Evolutionary conservation across 2,113 vertebrate species (phyloP).

Genomic region (Fulica atra): DNA sequence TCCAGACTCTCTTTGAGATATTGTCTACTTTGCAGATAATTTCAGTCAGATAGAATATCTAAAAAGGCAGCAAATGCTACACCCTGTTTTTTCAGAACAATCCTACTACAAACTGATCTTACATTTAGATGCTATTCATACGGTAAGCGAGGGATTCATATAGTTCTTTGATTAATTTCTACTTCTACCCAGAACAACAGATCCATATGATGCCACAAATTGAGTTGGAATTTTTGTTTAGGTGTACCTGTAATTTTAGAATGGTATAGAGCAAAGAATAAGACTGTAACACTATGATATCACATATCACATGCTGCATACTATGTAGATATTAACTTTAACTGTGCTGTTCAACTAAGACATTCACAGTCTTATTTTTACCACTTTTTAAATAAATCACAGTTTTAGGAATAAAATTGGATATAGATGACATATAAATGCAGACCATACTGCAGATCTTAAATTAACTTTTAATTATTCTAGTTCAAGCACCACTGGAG

Average conservation of each 20-base stretch:
- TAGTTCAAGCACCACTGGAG: background rate
- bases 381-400: background rate
- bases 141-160: background rate
- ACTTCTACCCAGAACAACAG: background rate
- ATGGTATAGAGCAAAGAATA: background rate
- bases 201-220: background rate
- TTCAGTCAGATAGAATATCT: background rate
- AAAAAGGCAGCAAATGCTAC: background rate
- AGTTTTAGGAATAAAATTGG: background rate
- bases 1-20: background rate
- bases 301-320: background rate
- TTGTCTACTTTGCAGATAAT: background rate
- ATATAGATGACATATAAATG: background rate
- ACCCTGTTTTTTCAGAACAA: background rate
- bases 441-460: background rate
- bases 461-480: background rate
- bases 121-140: background rate
- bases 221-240: background rate
- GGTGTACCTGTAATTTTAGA: background rate
- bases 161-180: background rate
- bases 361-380: background rate
- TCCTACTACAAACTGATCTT: background rate
- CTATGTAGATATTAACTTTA: background rate
- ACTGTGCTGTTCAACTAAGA: background rate
- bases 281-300: background rate